Evolutionary conservation across 2,797 vertebrate species (phyloP), one percentile per base, ranked within the genome.

Genomic region (Coccyzus lansbergi): DNA sequence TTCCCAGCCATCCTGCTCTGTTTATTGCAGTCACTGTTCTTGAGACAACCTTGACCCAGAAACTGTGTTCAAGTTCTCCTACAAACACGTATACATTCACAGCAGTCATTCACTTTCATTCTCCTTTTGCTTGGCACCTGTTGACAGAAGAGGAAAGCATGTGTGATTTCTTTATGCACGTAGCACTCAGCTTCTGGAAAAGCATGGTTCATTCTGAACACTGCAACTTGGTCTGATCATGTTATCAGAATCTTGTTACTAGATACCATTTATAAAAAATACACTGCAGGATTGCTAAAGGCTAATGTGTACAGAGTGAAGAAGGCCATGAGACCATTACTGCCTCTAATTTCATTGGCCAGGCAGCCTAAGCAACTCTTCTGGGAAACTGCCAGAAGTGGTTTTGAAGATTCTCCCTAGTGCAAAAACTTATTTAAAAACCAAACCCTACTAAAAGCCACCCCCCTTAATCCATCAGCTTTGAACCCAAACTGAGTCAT

Each of bases 51-150:
- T 95, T 96, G 97, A 97, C 97, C 96, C 94, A 88, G 97, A 93
- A 95, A 93, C 96, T 94, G 95, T 95, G 96, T 95, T 97, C 96
- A 96, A 93, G 96, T 97, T 97, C 96, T 97, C 94, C 95, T 89
- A 62, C 58, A 90, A 94, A 94, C 28, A 70, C 9, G 40, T 31
- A 19, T 44, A 75, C 86, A 58, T 89, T 94, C 95, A 79, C 68
- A 29, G 93, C 49, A 55, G 92, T 99, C 98, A 98, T 96, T 98
- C 98, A 0, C 97, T 93, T 94, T 98, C 98, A 1, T 97, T 95
- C 95, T 98, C 98, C 96, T 98, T 97, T 24, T 97, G 97, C 96
- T 97, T 98, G 98, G 98, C 97, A 97, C 98, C 98, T 98, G 97
- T 70, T 48, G 76, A 85, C 12, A 84, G 52, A 92, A 31, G n/a